Conservation (phyloP, 2,888 invertebrate species). For the Eugnorisma glareosa region DNA sequence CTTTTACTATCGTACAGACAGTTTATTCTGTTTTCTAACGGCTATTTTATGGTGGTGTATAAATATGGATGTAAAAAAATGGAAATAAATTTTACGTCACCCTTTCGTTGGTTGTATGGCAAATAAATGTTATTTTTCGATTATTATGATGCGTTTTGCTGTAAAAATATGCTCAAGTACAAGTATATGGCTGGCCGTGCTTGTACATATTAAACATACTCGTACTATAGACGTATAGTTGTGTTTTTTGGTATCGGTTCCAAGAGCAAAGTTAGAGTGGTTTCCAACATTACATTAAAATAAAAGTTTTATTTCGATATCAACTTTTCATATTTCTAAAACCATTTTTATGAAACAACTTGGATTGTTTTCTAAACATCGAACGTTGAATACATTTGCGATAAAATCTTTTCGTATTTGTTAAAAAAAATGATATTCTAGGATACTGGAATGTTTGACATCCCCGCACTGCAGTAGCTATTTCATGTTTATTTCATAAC, state of each 20-base stretch:
- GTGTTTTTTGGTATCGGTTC: slow-evolving; percentile 2
- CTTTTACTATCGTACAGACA: slow-evolving; percentile 60
- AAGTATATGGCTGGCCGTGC: neutral
- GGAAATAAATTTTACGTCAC: slow-evolving; percentile 52
- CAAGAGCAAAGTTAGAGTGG: slow-evolving; percentile 27
- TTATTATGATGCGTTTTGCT: slow-evolving; percentile 27
- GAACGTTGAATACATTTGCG: slow-evolving; percentile 21
- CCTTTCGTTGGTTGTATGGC: slow-evolving; percentile 38
- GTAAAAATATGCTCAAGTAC: slow-evolving; percentile 30
- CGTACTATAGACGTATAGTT: neutral
- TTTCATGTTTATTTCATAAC: slow-evolving; percentile 23
- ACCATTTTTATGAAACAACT: slow-evolving; percentile 46
- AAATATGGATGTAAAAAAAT: slow-evolving; percentile 60
- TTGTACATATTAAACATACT: too few species aligned
- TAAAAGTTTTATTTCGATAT: slow-evolving; percentile 46
- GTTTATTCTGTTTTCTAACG: slow-evolving; percentile 59
- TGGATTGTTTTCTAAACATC: slow-evolving; percentile 37
- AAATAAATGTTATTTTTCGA: slow-evolving; percentile 45
- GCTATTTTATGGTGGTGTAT: slow-evolving; percentile 57
- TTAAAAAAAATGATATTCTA: slow-evolving; percentile 8
- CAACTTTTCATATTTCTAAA: slow-evolving; percentile 48
- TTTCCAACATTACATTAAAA: slow-evolving; percentile 39
- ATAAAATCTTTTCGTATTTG: slow-evolving; percentile 13
- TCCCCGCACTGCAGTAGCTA: slow-evolving; percentile 13
- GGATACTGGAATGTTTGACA: neutral